These are phyloP conservation scores for Scaptomyza cyrtandrae DNA, from an alignment of 2,888 invertebrate genomes.

Conservation along the genomic window DNA sequence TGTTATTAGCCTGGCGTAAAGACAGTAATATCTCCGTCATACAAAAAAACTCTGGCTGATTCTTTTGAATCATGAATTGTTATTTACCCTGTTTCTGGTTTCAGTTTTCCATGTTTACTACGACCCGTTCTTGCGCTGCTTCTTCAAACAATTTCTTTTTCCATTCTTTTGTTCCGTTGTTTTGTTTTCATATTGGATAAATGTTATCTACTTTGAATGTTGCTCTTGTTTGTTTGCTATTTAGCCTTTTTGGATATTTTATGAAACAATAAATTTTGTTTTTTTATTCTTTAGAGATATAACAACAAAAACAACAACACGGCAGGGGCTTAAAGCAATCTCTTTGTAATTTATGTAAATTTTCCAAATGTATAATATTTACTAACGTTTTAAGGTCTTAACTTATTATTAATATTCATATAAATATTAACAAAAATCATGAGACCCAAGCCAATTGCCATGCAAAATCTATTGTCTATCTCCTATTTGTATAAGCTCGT, in stretches of 20 bases:
- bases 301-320: constrained; percentile 77
- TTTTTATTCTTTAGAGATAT: constrained; percentile 58
- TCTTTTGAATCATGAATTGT: constrained; percentile 6
- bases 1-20: constrained; percentile 4
- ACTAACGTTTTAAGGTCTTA: constrained; percentile 43
- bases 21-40: constrained; percentile 1
- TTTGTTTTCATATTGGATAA: constrained; percentile 21
- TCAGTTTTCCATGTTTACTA: constrained; percentile 28
- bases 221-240: constrained; percentile 72
- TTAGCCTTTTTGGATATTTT: constrained; percentile 55
- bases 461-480: constrained; percentile 31
- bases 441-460: constrained; percentile 34
- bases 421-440: constrained; percentile 39
- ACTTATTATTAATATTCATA: constrained; percentile 43
- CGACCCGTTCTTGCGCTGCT: constrained; percentile 36
- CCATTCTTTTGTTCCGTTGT: constrained; percentile 2
- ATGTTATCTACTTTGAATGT: constrained; percentile 62
- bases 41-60: constrained; percentile 1
- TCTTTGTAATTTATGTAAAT: constrained; percentile 67
- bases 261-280: constrained; percentile 22
- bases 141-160: constrained; percentile 23
- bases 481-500: constrained; percentile 43
- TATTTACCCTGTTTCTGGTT: constrained; percentile 12
- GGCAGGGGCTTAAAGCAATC: constrained; percentile 63
- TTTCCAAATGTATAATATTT: constrained; percentile 57